Evolutionary conservation across 2,113 vertebrate genomes (phyloP).

Genomic region (Thalassoma bifasciatum): DNA sequence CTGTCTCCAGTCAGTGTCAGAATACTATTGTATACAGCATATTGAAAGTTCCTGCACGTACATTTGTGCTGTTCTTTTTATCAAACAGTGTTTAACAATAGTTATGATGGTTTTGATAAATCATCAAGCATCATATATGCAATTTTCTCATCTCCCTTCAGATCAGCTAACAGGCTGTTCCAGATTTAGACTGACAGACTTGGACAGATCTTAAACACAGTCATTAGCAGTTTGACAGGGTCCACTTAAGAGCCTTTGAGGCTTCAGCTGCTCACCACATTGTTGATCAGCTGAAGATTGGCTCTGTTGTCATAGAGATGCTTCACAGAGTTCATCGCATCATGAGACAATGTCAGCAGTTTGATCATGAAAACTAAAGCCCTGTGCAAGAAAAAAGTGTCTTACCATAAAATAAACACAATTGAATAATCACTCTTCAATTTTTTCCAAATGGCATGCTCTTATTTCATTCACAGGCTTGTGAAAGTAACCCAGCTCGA

Average conservation of each 20-base stretch:
- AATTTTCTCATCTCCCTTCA: background rate
- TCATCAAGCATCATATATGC: no score
- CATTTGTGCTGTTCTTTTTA: background rate
- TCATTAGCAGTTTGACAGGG: background rate
- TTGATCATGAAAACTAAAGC: background rate
- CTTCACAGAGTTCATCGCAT: background rate
- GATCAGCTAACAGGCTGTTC: background rate
- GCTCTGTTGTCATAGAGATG: background rate
- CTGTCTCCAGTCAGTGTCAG: background rate
- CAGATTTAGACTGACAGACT: background rate
- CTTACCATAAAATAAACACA: background rate
- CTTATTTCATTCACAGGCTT: background rate
- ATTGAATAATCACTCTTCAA: background rate
- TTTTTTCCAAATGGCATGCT: background rate
- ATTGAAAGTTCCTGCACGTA: background rate
- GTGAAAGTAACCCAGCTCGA: no score
- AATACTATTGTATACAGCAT: background rate
- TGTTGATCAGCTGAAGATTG: constrained; percentile 2
- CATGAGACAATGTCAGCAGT: background rate
- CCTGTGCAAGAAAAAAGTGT: background rate
- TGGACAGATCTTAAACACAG: background rate
- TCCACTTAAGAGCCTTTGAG: constrained; percentile 5
- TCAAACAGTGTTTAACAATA: background rate
- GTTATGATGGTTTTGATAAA: no score
- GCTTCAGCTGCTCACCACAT: background rate